A percentile compares a stretch with the other conserved stretches of the same genome.
Conservation (phyloP, 2,797 vertebrate genomes). For the Schizothorax lantsangensis region DNA sequence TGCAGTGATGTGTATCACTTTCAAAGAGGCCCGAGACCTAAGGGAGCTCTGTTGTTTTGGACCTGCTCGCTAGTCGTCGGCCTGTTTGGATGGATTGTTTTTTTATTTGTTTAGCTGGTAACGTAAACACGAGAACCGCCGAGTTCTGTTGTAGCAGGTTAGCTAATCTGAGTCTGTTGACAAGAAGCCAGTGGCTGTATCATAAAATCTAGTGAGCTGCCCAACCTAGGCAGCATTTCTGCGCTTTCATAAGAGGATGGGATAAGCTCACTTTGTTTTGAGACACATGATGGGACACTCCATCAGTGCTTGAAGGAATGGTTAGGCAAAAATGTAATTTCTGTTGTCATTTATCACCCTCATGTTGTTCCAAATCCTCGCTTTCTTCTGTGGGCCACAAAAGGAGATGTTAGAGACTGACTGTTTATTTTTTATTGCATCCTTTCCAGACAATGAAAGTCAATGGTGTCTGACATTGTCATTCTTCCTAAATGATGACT, state of each 20-base stretch:
- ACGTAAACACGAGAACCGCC: not conserved
- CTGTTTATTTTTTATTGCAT: not conserved
- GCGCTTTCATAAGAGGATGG: not conserved
- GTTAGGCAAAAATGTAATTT: not conserved
- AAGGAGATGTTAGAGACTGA: not conserved
- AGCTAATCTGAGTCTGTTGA: not conserved
- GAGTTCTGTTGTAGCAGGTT: slow-evolving; percentile 7
- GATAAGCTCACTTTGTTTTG: not conserved
- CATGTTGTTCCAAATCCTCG: not conserved
- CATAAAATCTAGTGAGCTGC: not conserved
- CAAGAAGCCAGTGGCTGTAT: not conserved
- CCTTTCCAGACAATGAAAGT: not conserved
- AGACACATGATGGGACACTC: not conserved
- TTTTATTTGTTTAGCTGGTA: not conserved
- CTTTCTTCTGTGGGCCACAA: not conserved
- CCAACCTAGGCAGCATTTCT: not conserved
- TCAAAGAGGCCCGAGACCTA: slow-evolving; percentile 51
- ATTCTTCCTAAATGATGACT: not conserved
- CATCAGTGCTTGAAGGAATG: not conserved
- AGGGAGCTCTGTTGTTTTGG: slow-evolving; percentile 1
- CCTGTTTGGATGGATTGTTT: not conserved
- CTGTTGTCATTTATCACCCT: not conserved
- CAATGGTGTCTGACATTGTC: not conserved
- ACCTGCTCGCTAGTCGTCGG: not conserved
- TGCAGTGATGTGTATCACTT: not conserved